phyloP scores from a whole-genome alignment of 2,113 vertebrate species.

The Heteronetta atricapilla region DNA sequence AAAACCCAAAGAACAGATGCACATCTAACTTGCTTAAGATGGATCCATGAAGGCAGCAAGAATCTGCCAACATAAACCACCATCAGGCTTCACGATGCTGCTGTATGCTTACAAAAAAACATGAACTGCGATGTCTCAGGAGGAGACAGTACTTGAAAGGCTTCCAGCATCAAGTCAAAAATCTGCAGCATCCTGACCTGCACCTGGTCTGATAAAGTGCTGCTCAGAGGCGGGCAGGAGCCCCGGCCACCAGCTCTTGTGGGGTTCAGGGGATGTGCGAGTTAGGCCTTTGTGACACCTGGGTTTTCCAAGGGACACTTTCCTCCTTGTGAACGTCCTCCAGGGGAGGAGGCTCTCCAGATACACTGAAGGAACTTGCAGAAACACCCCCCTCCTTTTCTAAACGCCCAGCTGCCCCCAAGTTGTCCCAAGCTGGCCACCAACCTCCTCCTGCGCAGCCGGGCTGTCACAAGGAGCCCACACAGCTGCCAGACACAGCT shows the following conservation, averaged over 20 bases:
- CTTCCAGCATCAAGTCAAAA: neutral
- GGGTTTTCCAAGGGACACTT: no score
- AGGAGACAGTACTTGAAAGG: neutral
- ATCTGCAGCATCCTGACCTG: neutral
- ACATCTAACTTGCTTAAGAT: neutral
- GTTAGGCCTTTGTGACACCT: no score
- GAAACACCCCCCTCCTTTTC: no score
- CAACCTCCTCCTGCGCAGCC: no score
- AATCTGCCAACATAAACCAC: neutral
- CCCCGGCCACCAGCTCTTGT: neutral
- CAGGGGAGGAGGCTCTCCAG: no score
- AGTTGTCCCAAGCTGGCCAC: no score
- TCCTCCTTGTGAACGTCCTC: no score
- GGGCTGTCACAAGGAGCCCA: no score
- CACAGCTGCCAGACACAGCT: no score
- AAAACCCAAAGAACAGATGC: neutral
- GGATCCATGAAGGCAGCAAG: accelerated
- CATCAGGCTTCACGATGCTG: neutral
- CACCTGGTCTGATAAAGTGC: neutral
- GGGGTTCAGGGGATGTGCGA: no score
- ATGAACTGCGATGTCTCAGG: neutral
- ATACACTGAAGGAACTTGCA: no score
- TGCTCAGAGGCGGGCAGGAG: neutral
- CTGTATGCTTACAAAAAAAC: neutral
- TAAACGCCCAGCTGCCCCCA: no score